phyloP scores from a whole-genome alignment of 2,797 vertebrate species.

The Buphagus erythrorhynchus region DNA sequence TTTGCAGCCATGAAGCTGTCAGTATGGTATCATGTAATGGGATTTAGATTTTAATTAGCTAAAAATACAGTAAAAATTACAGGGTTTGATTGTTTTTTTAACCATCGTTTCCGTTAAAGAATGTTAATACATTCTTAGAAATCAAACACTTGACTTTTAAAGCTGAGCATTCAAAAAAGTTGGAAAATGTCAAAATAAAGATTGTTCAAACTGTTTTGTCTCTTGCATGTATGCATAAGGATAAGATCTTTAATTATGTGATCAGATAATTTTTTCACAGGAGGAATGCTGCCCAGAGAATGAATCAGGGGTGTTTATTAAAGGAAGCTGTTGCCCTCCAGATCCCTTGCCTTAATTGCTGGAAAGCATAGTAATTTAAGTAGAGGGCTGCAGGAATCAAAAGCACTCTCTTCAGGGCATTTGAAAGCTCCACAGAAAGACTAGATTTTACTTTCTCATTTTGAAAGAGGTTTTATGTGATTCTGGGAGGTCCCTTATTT shows the following conservation, averaged over 20 bases:
- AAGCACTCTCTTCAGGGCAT: neutral
- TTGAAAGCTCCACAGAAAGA: neutral
- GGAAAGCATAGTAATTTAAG: neutral
- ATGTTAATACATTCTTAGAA: conserved; percentile 11
- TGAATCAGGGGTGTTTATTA: conserved; percentile 29
- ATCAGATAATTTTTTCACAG: conserved; percentile 45
- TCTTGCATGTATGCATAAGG: neutral
- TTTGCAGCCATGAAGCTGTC: neutral
- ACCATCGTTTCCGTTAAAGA: neutral
- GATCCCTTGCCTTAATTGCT: conserved; percentile 26
- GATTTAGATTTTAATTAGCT: conserved; percentile 23
- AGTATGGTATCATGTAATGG: neutral
- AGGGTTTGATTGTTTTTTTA: neutral
- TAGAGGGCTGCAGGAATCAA: neutral
- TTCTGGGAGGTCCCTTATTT: neutral
- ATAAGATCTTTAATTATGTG: conserved; percentile 63
- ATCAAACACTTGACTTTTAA: conserved; percentile 12
- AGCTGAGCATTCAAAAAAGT: neutral
- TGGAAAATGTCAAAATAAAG: neutral
- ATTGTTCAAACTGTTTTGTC: conserved; percentile 20
- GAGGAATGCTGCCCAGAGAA: conserved; percentile 4
- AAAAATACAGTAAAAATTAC: neutral
- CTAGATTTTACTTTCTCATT: neutral
- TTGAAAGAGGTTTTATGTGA: neutral
- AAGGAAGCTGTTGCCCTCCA: conserved; percentile 31